Evolutionary conservation across 2,113 vertebrate genomes (phyloP).

Genomic region (Passer domesticus): DNA sequence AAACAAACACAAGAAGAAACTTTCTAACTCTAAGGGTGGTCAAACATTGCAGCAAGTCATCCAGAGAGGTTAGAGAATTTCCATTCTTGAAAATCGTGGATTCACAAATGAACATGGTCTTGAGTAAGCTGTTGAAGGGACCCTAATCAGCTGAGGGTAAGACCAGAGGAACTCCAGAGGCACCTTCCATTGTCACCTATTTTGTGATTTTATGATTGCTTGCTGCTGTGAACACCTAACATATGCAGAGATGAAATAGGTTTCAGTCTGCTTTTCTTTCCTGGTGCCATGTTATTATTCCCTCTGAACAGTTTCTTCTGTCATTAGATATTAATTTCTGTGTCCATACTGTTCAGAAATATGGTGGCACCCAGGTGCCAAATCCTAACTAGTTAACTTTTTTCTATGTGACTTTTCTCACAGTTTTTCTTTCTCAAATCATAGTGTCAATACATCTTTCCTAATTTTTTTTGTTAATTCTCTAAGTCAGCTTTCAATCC

Average conservation of each 20-base stretch:
- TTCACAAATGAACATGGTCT: neutral
- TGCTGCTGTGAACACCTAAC: neutral
- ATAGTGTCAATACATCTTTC: neutral
- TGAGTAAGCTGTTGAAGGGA: neutral
- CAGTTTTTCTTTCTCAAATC: neutral
- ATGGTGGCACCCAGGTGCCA: accelerated
- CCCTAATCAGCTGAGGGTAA: accelerated
- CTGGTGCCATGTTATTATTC: neutral
- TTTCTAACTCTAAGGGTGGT: neutral
- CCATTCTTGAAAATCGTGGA: neutral
- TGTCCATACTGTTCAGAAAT: neutral
- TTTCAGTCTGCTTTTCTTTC: neutral
- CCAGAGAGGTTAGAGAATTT: neutral
- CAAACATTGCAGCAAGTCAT: neutral
- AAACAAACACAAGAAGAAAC: neutral
- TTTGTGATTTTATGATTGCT: neutral
- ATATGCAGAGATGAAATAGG: neutral
- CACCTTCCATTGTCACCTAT: accelerated
- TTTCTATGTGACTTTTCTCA: neutral
- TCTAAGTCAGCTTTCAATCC: neutral
- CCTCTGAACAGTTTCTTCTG: neutral
- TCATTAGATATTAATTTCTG: neutral
- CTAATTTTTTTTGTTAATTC: neutral
- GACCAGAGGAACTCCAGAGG: neutral
- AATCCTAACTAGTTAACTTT: neutral